These are phyloP conservation scores for Desoria tigrina DNA, from an alignment of 2,888 invertebrate genomes.

Conservation along the genomic window DNA sequence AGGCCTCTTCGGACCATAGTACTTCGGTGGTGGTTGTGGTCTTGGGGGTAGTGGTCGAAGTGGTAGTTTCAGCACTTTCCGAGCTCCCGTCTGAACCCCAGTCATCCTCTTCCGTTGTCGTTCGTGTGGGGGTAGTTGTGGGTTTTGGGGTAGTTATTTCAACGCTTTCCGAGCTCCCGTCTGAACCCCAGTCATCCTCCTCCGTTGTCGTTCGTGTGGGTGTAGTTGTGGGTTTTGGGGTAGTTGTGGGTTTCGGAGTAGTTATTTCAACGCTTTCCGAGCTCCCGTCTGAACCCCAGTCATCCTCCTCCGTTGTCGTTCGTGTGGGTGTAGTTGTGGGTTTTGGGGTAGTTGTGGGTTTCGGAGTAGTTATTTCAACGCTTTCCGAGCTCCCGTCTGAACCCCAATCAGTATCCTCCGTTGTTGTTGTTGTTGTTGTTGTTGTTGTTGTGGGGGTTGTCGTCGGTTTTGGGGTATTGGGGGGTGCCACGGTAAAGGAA, in stretches of 20 bases:
- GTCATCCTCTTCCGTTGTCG: conserved; percentile 4
- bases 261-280: too few species aligned
- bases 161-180: conserved; percentile 23
- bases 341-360: conserved; percentile 19
- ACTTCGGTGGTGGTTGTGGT: conserved; percentile 8
- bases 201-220: conserved; percentile 12
- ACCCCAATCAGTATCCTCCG: conserved; percentile 12
- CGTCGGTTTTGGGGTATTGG: conserved; percentile 12
- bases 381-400: conserved; percentile 22
- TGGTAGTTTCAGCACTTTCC: not conserved
- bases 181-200: conserved; percentile 3
- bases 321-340: conserved; percentile 5
- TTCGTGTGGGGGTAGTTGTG: conserved; percentile 4
- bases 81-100: too few species aligned
- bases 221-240: not conserved
- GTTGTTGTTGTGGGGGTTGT: conserved; percentile 12
- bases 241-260: conserved; percentile 7
- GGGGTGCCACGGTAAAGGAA: too few species aligned
- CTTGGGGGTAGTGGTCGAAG: conserved; percentile 5
- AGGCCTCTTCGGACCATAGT: not conserved
- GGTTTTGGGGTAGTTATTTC: conserved; percentile 15
- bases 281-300: too few species aligned
- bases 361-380: too few species aligned
- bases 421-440: conserved; percentile 5
- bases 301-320: conserved; percentile 7